Base-by-base conservation (phyloP, 2,888 invertebrate species). In the Drosophila mettleri region DNA sequence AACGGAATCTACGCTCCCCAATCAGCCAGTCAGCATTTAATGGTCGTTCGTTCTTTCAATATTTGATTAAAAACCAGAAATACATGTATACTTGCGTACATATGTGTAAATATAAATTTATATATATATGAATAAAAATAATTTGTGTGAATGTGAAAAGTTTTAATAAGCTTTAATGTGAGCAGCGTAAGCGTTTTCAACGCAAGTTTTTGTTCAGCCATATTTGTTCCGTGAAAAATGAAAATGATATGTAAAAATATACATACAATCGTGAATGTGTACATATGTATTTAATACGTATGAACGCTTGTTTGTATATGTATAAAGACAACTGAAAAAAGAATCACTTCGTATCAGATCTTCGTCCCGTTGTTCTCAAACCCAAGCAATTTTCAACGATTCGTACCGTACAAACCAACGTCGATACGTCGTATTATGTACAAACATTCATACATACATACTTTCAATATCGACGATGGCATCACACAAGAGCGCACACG, bases 401-500 rank as follows among this genome's bases (percentile, higher is more conserved):
- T 77, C 48, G 45, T 27, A 27, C 16, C 65, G 60, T 73, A 64
- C 65, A 74, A 65, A 69, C 62, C 78, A 72, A 69, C 68, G 73
- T 74, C 73, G 60, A 68, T 77, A 77, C 68, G 60, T 78, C 59
- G 58, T 77, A 59, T 75, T 74, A 78, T 78, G 63, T 77, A 78
- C 78, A 63, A 77, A 83, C 65, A 65, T 78, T 62, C 61, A 65
- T 71, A 74, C 58, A 73, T 75, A 64, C 61, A 69, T 70, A 67
- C 78, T 72, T 85, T 84, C 87, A 83, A 87, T 87, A 83, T 83
- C 79, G 86, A 84, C 82, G 88, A 82, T 81, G 88, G 85, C 87
- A 86, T 87, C 88, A 85, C 78, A 86, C 86, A 72, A 45, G 46
- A 72, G 72, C 51, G 60, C 77, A 66, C 70, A 72, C 75, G 62